These are phyloP conservation scores for Drosophila ananassae DNA, from an alignment of 1,140 invertebrate species.

Conservation along the genomic window DNA sequence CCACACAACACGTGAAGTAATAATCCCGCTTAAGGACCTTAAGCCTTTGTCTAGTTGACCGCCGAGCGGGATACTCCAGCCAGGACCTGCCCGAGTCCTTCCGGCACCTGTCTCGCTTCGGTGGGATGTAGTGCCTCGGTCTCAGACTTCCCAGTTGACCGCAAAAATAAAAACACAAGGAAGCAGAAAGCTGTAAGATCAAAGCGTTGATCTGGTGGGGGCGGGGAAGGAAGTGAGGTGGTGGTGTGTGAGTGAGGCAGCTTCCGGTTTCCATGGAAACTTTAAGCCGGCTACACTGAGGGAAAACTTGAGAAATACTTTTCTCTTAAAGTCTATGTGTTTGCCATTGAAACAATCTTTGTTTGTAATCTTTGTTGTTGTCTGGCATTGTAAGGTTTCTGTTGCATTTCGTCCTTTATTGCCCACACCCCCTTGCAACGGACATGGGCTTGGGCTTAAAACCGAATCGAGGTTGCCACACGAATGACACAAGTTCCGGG, in stretches of 20 bases:
- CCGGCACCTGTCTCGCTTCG: background rate
- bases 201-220: conserved; percentile 42
- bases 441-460: conserved; percentile 25
- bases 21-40: conserved; percentile 56
- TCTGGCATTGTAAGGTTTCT: background rate
- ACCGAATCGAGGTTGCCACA: conserved; percentile 37
- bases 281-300: conserved; percentile 18
- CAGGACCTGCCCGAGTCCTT: background rate
- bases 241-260: conserved; percentile 5
- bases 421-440: conserved; percentile 29
- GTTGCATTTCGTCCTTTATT: conserved; percentile 35
- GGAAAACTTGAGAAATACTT: background rate
- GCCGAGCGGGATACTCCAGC: conserved; percentile 5
- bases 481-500: conserved; percentile 41
- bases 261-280: conserved; percentile 38
- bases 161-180: conserved; percentile 34
- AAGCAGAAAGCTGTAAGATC: conserved; percentile 35
- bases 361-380: no score
- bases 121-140: background rate
- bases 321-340: background rate
- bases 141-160: conserved; percentile 30
- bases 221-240: conserved; percentile 6
- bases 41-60: conserved; percentile 50
- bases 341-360: background rate
- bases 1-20: conserved; percentile 51